Percentiles rank a stretch among this genome's conserved stretches.
Evolutionary conservation across 2,113 vertebrate species (phyloP).

Genomic region (Perca fluviatilis): DNA sequence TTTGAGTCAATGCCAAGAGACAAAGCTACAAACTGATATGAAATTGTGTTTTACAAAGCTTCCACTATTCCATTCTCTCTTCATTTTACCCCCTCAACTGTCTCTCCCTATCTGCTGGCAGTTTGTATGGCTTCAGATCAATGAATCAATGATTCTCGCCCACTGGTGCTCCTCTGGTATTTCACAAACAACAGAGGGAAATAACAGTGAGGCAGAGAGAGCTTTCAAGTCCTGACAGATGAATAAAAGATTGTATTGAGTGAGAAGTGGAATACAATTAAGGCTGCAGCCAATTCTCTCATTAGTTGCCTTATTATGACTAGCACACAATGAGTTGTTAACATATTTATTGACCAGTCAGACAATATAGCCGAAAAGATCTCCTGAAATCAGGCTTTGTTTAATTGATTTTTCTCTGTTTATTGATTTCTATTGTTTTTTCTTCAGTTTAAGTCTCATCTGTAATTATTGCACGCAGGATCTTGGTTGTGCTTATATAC

Average conservation of each 20-base stretch:
- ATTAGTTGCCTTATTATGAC: not conserved
- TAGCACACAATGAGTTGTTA: not conserved
- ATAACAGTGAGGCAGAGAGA: slow-evolving; percentile 27
- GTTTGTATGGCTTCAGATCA: slow-evolving; percentile 64
- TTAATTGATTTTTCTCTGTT: slow-evolving; percentile 41
- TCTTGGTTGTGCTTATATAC: not conserved
- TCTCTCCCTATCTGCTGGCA: slow-evolving; percentile 13
- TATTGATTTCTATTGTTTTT: slow-evolving; percentile 12
- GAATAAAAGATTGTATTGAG: slow-evolving; percentile 50
- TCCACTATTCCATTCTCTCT: slow-evolving; percentile 4
- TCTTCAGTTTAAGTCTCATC: not conserved
- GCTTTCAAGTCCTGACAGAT: slow-evolving; percentile 32
- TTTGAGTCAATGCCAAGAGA: not conserved
- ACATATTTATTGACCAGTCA: slow-evolving; percentile 34
- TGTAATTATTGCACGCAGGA: not conserved
- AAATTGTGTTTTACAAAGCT: slow-evolving; percentile 37
- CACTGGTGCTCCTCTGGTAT: slow-evolving; percentile 58
- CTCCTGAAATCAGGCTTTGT: not conserved
- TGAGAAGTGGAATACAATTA: slow-evolving; percentile 26
- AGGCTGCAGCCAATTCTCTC: not conserved
- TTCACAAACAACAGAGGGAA: slow-evolving; percentile 55
- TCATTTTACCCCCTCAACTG: slow-evolving; percentile 35
- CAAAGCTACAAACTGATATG: slow-evolving; percentile 14
- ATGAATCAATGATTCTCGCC: slow-evolving; percentile 69
- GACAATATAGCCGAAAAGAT: not conserved